Evolutionary conservation across 2,888 invertebrate species (phyloP).

Genomic region (Prenolepis imparis): DNA sequence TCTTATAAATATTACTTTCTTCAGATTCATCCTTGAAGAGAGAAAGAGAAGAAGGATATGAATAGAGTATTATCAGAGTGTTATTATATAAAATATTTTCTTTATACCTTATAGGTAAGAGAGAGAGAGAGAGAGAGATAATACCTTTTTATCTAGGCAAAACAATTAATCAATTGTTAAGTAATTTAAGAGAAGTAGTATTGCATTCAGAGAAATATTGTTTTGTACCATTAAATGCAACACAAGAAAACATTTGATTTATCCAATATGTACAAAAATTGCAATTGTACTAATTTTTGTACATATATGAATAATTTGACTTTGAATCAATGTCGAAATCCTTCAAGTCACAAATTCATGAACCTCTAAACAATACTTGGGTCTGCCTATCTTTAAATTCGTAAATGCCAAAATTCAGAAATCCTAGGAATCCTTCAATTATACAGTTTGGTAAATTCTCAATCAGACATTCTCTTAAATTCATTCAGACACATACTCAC

Average conservation of each 20-base stretch:
- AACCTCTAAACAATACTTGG: neutral
- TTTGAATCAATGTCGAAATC: neutral
- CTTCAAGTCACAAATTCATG: neutral
- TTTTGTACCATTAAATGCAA: neutral
- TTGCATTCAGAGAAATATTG: neutral
- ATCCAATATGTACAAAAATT: neutral
- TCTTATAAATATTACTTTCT: conserved; percentile 9
- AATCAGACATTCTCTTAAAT: neutral
- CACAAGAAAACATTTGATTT: neutral
- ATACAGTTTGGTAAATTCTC: neutral
- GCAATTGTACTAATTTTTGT: neutral
- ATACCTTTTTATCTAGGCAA: neutral
- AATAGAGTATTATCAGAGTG: conserved; percentile 10
- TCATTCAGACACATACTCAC: neutral
- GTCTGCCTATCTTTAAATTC: neutral
- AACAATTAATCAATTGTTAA: neutral
- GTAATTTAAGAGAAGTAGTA: neutral
- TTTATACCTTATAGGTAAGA: conserved; percentile 27
- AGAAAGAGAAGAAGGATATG: neutral
- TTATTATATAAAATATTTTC: neutral
- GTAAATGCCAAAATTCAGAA: neutral
- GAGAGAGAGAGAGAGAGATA: too few relatives aligned
- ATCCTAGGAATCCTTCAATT: neutral
- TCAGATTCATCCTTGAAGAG: conserved; percentile 1
- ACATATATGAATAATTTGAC: neutral